phyloP scores from a whole-genome alignment of 2,888 invertebrate species.

The Ectemnius continuus region DNA sequence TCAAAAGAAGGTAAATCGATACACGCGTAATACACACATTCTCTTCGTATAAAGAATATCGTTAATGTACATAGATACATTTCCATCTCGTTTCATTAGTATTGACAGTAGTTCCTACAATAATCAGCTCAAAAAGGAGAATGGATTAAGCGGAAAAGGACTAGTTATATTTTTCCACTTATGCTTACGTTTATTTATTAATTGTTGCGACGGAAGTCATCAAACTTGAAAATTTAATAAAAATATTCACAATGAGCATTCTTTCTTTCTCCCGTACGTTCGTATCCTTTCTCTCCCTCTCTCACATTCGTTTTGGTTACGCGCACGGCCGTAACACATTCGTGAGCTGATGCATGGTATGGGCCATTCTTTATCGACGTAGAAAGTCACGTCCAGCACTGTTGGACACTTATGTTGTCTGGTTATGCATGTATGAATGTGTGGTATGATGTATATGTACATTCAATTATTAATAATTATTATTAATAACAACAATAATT shows the following conservation, averaged over 20 bases:
- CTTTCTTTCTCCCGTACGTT: slow-evolving; percentile 65
- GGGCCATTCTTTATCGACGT: slow-evolving; percentile 55
- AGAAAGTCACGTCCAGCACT: slow-evolving; percentile 48
- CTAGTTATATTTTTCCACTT: slow-evolving; percentile 65
- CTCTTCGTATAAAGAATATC: slow-evolving; percentile 7
- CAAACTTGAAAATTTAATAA: slow-evolving; percentile 79
- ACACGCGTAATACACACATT: background rate
- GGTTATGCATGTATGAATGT: slow-evolving; percentile 65
- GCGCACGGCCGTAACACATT: slow-evolving; percentile 55
- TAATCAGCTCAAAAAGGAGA: slow-evolving; percentile 11
- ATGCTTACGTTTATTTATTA: slow-evolving; percentile 78
- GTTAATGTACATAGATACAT: slow-evolving; percentile 11
- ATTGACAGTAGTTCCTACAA: no score
- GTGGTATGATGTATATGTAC: slow-evolving; percentile 76
- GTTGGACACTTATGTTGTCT: slow-evolving; percentile 49
- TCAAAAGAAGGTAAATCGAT: no score
- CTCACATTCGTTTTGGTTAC: slow-evolving; percentile 58
- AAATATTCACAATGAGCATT: slow-evolving; percentile 78
- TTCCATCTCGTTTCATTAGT: no score
- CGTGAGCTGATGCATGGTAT: slow-evolving; percentile 57
- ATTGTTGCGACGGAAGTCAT: slow-evolving; percentile 78
- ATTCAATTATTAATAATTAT: slow-evolving; percentile 77
- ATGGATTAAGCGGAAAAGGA: slow-evolving; percentile 37
- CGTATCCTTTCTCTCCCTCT: slow-evolving; percentile 39
- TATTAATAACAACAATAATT: slow-evolving; percentile 78